phyloP scores from a whole-genome alignment of 2,888 invertebrate species.

The Camponotus fellah region DNA sequence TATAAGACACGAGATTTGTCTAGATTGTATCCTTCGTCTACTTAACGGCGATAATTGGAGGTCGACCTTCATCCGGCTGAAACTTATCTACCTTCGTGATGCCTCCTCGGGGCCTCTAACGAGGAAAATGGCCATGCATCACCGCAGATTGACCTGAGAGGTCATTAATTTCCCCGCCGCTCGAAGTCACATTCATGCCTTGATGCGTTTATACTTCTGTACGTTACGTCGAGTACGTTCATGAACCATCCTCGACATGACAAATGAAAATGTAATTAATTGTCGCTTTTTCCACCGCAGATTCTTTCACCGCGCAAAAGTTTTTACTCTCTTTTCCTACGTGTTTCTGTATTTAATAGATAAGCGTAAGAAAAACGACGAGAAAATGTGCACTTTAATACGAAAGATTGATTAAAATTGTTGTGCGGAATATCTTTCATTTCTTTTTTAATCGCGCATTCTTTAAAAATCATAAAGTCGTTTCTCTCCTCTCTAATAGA shows the following conservation, averaged over 20 bases:
- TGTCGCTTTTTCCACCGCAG: conserved; percentile 18
- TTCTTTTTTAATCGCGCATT: neutral
- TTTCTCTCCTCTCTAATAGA: neutral
- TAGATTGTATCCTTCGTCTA: conserved; percentile 42
- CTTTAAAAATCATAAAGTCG: neutral
- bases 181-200: conserved; percentile 49
- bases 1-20: conserved; percentile 43
- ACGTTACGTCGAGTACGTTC: conserved; percentile 26
- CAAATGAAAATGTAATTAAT: conserved; percentile 51
- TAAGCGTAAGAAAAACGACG: neutral
- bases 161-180: conserved; percentile 47
- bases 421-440: neutral
- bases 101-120: conserved; percentile 33
- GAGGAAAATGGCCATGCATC: conserved; percentile 53
- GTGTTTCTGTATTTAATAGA: conserved; percentile 15
- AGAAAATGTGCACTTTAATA: conserved; percentile 18
- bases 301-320: conserved; percentile 19
- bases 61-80: conserved; percentile 53
- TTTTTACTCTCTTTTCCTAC: neutral
- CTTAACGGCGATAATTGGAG: conserved; percentile 52
- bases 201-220: conserved; percentile 47
- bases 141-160: conserved; percentile 51
- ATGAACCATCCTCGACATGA: conserved; percentile 44
- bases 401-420: conserved; percentile 31
- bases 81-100: conserved; percentile 43